Conservation (phyloP, 2,888 invertebrate species). For the Aethes cnicana region DNA sequence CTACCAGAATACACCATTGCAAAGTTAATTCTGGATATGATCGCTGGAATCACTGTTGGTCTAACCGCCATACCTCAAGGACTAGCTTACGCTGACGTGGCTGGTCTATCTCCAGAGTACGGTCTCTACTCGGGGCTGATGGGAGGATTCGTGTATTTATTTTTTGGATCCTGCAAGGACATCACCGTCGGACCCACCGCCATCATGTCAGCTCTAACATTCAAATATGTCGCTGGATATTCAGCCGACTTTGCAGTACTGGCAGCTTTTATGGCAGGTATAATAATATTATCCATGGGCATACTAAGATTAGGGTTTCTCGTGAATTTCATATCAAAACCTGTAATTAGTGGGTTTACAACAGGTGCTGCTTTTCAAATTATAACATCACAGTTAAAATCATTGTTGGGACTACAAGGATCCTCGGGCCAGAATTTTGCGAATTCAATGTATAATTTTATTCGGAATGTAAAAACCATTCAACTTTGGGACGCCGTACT, state of each 20-base stretch:
- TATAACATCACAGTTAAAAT: constrained; percentile 86
- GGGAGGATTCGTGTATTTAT: constrained; percentile 90
- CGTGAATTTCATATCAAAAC: constrained; percentile 88
- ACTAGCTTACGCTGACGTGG: constrained; percentile 87
- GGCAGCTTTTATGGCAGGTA: constrained; percentile 85
- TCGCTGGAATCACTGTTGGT: constrained; percentile 89
- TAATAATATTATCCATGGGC: constrained; percentile 84
- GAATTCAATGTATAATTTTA: constrained; percentile 76
- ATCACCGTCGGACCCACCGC: constrained; percentile 89
- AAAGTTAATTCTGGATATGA: constrained; percentile 85
- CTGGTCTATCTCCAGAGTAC: constrained; percentile 84
- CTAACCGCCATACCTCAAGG: constrained; percentile 89
- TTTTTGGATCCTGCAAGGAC: constrained; percentile 89
- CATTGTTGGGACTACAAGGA: constrained; percentile 81
- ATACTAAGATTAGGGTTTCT: constrained; percentile 86
- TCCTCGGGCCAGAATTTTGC: constrained; percentile 82
- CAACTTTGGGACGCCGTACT: constrained; percentile 82
- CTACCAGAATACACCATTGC: constrained; percentile 83
- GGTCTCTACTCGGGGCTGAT: constrained; percentile 93
- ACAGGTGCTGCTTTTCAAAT: constrained; percentile 89
- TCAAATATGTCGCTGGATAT: constrained; percentile 77
- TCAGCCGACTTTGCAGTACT: constrained; percentile 85
- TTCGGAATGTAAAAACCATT: constrained; percentile 76
- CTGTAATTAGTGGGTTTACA: constrained; percentile 89
- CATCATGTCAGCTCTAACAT: constrained; percentile 89